Base-by-base conservation (phyloP, 2,797 vertebrate genomes). In the Helostoma temminkii region DNA sequence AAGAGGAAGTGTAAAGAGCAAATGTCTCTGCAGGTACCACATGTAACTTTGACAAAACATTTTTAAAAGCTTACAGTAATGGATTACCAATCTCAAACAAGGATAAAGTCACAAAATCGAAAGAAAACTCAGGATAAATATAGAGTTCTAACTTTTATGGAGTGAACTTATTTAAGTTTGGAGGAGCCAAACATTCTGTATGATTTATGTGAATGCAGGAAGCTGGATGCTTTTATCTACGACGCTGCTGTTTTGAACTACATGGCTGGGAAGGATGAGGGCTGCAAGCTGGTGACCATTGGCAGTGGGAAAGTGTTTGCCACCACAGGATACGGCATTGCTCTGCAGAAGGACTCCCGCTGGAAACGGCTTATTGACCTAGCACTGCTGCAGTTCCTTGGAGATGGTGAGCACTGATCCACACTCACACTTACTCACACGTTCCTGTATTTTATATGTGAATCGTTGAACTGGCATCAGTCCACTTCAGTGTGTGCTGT, bases 291-390 rank as follows among this genome's bases (percentile, higher is more conserved):
- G 92, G 97, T 99, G 86, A 99, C 97, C 87, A 99, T 99, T 0
- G 98, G 98, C 88, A 98, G 96, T 0, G 98, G 98, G 53, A 99
- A 99, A 88, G 98, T 99, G 78, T 99, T 99, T 16, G 98, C 98
- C 78, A 98, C 98, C 84, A 99, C 98, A 0, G 98, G 98, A 67
- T 99, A 99, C 0, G 98, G 98, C 88, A 99, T 99, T 0, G 98
- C 98, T 48, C 91, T 99, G 89, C 96, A 98, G 92, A 99, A 98
- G 90, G 95, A 96, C 85, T 99, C 98, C 0, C 95, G 90, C 65
- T 99, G 98, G 98, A 99, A 99, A 67, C 87, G 98, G 3, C 93
- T 93, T 65, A 97, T 99, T 15, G 98, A 99, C 88, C 92, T 99
- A 90, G 97, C 96, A 0, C 94, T 99, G 69, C 94, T 99, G 75